Conservation (phyloP, 2,797 vertebrate species). For the Tragelaphus eurycerus region DNA sequence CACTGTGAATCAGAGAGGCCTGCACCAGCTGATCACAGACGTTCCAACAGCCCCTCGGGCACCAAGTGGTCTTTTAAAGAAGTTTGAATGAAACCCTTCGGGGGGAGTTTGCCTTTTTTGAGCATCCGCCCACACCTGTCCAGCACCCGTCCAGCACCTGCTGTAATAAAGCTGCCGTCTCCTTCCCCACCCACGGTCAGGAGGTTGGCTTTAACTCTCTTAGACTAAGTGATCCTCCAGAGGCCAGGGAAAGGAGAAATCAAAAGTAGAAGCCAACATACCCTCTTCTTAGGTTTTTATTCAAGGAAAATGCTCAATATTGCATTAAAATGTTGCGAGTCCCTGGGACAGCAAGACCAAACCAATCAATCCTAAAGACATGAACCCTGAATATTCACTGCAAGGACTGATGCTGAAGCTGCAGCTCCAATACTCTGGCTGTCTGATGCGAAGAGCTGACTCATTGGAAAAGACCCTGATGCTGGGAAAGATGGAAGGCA, state of each 20-base stretch:
- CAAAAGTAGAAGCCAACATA: not conserved
- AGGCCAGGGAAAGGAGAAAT: not conserved
- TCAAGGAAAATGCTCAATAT: not conserved
- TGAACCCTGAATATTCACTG: not conserved
- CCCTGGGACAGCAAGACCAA: not conserved
- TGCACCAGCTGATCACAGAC: not conserved
- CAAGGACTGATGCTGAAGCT: not conserved
- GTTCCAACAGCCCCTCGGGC: rapidly evolving
- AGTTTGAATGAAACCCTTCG: rapidly evolving
- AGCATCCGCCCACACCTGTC: not conserved
- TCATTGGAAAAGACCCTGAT: not conserved
- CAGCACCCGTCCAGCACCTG: not conserved
- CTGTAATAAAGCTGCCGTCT: not conserved
- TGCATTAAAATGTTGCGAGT: not conserved
- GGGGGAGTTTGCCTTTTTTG: rapidly evolving
- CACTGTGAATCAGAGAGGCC: too few relatives aligned
- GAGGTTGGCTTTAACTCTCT: not conserved
- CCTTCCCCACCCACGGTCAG: not conserved
- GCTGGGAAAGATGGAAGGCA: not conserved
- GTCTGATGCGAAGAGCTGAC: rapidly evolving
- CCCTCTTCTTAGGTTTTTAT: rapidly evolving
- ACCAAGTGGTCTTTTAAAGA: not conserved
- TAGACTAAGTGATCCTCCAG: not conserved
- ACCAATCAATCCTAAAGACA: not conserved
- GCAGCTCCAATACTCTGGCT: rapidly evolving